Base-by-base conservation (phyloP, 2,888 invertebrate species). In the Mactromeris polynyma region DNA sequence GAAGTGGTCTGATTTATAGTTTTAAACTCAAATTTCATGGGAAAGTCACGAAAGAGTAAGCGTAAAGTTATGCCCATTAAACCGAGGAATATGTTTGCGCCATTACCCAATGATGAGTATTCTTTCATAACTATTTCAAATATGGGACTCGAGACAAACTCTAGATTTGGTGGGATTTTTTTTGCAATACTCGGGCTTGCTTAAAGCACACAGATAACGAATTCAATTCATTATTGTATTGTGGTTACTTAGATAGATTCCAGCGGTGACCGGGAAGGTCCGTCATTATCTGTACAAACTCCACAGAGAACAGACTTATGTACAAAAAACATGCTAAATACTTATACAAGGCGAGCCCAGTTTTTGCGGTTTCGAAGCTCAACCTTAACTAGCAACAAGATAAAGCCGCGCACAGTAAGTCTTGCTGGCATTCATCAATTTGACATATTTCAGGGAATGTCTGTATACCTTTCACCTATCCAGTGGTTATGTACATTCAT, bases 391-490 rank as follows among this genome's bases (percentile, higher is more conserved):
- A n/a, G 26, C 9, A 26, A 73, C 9, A 73, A 36, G 31, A 73
- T 73, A 36, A 73, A 73, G 19, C n/a, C 69, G 33, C 9, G 31
- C 17, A 33, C 33, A 31, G 33, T 33, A 33, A 33, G 26, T 19
- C 17, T 33, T 33, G 2, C 69, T 69, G 69, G 33, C 11, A 69
- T 69, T 33, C 33, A 69, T 69, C 69, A 69, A 69, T 33, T 69
- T 69, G 69, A 69, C 69, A 69, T 31, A 69, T 69, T 33, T 14
- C 17, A 69, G 33, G 69, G 69, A 33, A 69, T 14, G 73, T 33
- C 33, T 64, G 58, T 64, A 26, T 64, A 64, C 58, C n/a, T 64
- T 64, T 26, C 58, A 64, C 58, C 58, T 64, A 64, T n/a, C 58
- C 26, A 26, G 9, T 26, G 58, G 14, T 64, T 4, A 64, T 64